These are phyloP conservation scores for Hylaeus anthracinus DNA, from an alignment of 1,140 invertebrate species.

Conservation along the genomic window DNA sequence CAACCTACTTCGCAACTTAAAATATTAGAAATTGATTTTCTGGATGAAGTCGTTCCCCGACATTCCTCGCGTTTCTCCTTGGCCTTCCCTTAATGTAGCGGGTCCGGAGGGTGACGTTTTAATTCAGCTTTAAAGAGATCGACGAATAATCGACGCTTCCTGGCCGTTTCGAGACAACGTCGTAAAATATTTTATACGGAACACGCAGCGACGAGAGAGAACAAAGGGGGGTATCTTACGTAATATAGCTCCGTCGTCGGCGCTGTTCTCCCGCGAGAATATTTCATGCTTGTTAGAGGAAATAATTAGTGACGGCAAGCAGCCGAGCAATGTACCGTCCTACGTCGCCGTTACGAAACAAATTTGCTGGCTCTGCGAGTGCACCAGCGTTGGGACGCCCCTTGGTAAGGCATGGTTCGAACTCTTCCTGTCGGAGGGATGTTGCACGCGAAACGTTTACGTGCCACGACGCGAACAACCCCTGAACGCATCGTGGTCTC, in stretches of 20 bases:
- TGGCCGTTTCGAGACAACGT: not conserved
- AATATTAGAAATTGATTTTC: too few species aligned
- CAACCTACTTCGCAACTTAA: too few species aligned
- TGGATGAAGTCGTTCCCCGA: too few species aligned
- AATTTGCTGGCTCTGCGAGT: conserved; percentile 50
- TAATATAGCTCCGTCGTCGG: conserved; percentile 34
- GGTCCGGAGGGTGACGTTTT: not conserved
- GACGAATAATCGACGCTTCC: not conserved
- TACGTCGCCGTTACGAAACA: conserved; percentile 42
- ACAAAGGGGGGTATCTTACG: not conserved
- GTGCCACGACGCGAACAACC: not conserved
- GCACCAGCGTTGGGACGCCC: not conserved
- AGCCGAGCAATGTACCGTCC: conserved; percentile 16
- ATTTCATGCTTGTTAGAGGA: conserved; percentile 63
- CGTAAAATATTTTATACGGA: not conserved
- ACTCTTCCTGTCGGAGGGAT: not conserved
- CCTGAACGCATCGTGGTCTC: conserved; percentile 14
- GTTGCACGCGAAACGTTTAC: conserved; percentile 10
- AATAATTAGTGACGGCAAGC: conserved; percentile 62
- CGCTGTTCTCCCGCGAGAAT: conserved; percentile 25
- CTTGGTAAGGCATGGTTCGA: too few species aligned
- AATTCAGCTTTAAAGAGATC: not conserved
- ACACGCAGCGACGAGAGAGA: not conserved
- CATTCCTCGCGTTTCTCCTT: too few species aligned
- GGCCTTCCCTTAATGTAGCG: too few species aligned